phyloP scores from a whole-genome alignment of 37 sponge, comb jelly and placozoan species.

The Aplysina aerophoba region DNA sequence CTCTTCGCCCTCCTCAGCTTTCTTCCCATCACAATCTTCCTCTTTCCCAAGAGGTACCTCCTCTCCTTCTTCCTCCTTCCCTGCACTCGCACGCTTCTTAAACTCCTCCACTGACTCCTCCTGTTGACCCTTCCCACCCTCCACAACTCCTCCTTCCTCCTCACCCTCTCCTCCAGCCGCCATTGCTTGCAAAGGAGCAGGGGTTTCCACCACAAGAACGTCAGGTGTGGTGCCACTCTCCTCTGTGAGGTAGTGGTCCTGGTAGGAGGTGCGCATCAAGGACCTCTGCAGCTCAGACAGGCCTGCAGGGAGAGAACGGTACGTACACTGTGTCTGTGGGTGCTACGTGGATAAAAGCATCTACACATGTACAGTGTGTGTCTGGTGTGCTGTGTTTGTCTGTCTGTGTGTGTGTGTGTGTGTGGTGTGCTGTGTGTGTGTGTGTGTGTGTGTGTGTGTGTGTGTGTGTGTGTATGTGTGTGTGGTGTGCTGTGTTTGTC shows the following conservation, averaged over 20 bases:
- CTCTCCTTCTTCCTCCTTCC: slow-evolving; percentile 24
- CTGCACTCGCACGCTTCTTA: neutral
- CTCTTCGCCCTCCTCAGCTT: neutral
- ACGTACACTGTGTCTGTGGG: too few relatives aligned
- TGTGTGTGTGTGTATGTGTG: neutral
- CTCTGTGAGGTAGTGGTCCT: neutral
- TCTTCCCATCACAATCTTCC: neutral
- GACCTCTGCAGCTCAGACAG: neutral
- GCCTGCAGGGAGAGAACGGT: neutral
- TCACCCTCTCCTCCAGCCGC: neutral
- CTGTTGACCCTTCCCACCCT: neutral
- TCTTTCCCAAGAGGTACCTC: neutral
- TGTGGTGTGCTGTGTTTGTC: neutral
- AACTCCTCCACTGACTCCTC: neutral
- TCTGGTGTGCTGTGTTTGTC: too few relatives aligned
- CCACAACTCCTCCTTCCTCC: neutral
- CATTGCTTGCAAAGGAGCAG: too few relatives aligned
- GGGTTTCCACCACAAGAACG: neutral
- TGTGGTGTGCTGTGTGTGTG: neutral
- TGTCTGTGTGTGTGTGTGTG: too few relatives aligned
- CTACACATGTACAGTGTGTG: too few relatives aligned
- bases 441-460: neutral
- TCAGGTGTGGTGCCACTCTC: neutral
- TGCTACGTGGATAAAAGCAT: too few relatives aligned
- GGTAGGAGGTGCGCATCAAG: slow-evolving; percentile 25